Evolutionary conservation across 2,888 invertebrate genomes (phyloP).

Genomic region (Watsonalla cultraria): DNA sequence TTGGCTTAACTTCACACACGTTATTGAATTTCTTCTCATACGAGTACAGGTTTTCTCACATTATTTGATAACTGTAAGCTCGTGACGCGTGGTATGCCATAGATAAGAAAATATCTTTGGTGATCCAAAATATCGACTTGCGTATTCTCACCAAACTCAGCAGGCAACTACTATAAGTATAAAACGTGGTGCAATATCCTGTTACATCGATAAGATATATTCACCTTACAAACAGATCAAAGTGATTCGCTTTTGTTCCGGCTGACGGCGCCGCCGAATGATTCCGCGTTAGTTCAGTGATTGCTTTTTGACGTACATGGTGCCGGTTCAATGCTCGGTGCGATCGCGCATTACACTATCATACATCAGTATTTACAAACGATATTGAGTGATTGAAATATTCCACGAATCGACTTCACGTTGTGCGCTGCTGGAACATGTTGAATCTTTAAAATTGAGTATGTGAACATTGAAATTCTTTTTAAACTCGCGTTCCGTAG

Average conservation of each 20-base stretch:
- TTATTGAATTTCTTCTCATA: too few relatives aligned
- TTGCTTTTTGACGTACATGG: constrained; percentile 58
- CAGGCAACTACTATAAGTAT: too few relatives aligned
- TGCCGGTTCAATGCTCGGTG: constrained; percentile 39
- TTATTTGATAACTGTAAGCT: too few relatives aligned
- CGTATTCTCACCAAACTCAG: too few relatives aligned
- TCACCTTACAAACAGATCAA: constrained; percentile 46
- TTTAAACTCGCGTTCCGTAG: background rate
- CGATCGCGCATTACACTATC: constrained; percentile 24
- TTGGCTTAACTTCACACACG: too few relatives aligned
- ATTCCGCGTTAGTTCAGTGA: constrained; percentile 61
- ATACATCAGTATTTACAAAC: constrained; percentile 26
- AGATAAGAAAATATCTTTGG: too few relatives aligned
- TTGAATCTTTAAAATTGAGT: too few relatives aligned
- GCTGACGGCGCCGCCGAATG: constrained; percentile 53
- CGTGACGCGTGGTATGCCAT: too few relatives aligned
- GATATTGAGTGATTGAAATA: constrained; percentile 4
- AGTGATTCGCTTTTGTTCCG: constrained; percentile 70
- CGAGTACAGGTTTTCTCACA: too few relatives aligned
- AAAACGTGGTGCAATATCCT: background rate
- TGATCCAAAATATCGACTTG: too few relatives aligned
- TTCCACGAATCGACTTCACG: background rate
- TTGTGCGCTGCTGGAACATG: too few relatives aligned
- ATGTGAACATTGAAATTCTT: background rate
- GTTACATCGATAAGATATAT: constrained; percentile 17